Base-by-base conservation (phyloP, 2,888 invertebrate species). In the Lomographa bimaculata region DNA sequence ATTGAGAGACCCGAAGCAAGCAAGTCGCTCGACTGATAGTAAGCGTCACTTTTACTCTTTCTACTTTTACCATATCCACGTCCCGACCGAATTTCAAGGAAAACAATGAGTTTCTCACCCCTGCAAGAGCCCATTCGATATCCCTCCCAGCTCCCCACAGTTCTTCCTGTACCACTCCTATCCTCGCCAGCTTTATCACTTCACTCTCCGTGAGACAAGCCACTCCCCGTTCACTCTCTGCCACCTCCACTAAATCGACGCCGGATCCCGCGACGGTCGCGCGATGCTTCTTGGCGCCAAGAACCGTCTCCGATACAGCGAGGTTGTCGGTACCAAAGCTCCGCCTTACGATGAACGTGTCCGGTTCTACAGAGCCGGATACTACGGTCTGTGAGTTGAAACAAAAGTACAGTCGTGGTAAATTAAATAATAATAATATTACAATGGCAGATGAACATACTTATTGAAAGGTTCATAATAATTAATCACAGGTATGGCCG, bases 91-190 rank as follows among this genome's bases (percentile, higher is more conserved):
- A n/a, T n/a, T n/a, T n/a, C n/a, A n/a, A n/a, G n/a, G n/a, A n/a
- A n/a, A n/a, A n/a, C n/a, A n/a, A n/a, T n/a, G n/a, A n/a, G n/a
- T n/a, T 7, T 27, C 60, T 67, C 57, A 92, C 93, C 63, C 91
- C 79, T 42, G 71, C 75, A 21, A 94, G 73, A 5, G 95, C 95
- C 94, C 96, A 97, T 76, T 97, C 96, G 35, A 97, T 92, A 64
- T 96, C 96, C 50, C 95, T 89, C 0, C 93, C 91, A 1, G 91
- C 90, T 0, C 93, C 94, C 83, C 94, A 95, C 7, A 91, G 66
- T 21, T 87, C 74, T 67, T 96, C 95, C 46, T 96, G 82, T 7
- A 80, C 56, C 1, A 92, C 64, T 5, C 80, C 86, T 0, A 79
- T 49, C 18, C 51, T 46, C 1, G 92, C 93, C 29, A 96, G 65